Evolutionary conservation across 2,113 vertebrate species (phyloP).

Genomic region (Oncorhynchus mykiss): DNA sequence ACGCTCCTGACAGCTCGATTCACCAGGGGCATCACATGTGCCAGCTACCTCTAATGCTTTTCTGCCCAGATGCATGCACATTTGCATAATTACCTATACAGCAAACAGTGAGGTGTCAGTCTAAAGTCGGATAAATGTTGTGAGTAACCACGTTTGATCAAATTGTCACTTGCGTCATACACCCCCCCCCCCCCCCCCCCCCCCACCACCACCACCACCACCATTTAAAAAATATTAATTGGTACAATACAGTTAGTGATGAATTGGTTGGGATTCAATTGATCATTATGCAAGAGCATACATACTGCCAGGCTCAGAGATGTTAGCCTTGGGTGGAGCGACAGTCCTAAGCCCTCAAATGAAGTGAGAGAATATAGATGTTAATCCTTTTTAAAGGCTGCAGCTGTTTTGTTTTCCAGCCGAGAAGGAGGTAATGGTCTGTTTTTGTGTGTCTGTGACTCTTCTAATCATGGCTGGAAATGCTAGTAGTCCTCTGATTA

Average conservation of each 20-base stretch:
- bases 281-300: not conserved
- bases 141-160: not conserved
- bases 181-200: not conserved
- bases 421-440: conserved; percentile 8
- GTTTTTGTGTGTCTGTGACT: conserved; percentile 28
- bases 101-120: conserved; percentile 18
- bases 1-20: conserved; percentile 68
- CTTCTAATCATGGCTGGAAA: conserved; percentile 29
- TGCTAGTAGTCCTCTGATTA: not conserved
- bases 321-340: no score
- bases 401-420: conserved; percentile 20
- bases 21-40: conserved; percentile 53
- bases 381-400: conserved; percentile 33
- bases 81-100: conserved; percentile 48
- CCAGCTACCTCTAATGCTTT: conserved; percentile 50
- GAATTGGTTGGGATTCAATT: not conserved
- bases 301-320: conserved; percentile 4
- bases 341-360: conserved; percentile 37
- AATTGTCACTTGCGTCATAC: not conserved
- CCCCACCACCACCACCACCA: no score
- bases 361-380: conserved; percentile 17
- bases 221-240: not conserved
- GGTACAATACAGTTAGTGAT: not conserved
- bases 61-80: conserved; percentile 56
- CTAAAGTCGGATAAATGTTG: not conserved